These are phyloP conservation scores for Dicycla oo DNA, from an alignment of 2,888 invertebrate species.

Conservation along the genomic window DNA sequence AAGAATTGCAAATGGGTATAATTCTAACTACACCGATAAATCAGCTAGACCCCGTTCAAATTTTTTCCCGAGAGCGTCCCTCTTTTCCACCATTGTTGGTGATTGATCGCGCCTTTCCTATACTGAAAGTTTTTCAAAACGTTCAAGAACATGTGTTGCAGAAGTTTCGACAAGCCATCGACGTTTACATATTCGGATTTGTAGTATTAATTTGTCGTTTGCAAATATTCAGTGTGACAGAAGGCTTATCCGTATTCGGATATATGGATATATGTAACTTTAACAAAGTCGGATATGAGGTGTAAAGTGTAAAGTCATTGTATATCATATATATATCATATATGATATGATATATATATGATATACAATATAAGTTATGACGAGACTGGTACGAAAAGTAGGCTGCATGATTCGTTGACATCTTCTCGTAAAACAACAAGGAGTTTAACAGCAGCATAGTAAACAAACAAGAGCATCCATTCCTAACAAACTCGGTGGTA, in stretches of 20 bases:
- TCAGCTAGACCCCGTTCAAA: slow-evolving; percentile 85
- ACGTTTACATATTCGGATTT: slow-evolving; percentile 69
- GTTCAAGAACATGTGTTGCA: slow-evolving; percentile 81
- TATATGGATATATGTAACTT: neutral
- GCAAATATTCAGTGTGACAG: slow-evolving; percentile 28
- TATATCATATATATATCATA: too few species aligned
- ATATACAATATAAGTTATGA: neutral
- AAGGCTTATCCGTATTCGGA: neutral
- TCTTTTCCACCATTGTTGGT: slow-evolving; percentile 81
- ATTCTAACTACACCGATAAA: slow-evolving; percentile 89
- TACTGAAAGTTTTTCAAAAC: slow-evolving; percentile 80
- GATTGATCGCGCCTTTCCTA: slow-evolving; percentile 85
- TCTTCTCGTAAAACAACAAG: neutral
- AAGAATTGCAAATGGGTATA: slow-evolving; percentile 90
- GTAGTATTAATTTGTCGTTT: slow-evolving; percentile 72
- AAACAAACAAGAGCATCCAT: too few species aligned
- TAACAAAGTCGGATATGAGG: too few species aligned
- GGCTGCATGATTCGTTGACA: neutral
- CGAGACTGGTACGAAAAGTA: neutral
- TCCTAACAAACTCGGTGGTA: too few species aligned
- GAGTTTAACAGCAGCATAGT: neutral
- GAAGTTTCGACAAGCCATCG: slow-evolving; percentile 71
- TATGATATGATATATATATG: too few species aligned
- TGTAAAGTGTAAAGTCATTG: too few species aligned
- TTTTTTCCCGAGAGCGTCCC: slow-evolving; percentile 87